These are phyloP conservation scores for Epizoanthus illoricatus DNA, from an alignment of 92 coral and sea anemone genomes.

Conservation along the genomic window DNA sequence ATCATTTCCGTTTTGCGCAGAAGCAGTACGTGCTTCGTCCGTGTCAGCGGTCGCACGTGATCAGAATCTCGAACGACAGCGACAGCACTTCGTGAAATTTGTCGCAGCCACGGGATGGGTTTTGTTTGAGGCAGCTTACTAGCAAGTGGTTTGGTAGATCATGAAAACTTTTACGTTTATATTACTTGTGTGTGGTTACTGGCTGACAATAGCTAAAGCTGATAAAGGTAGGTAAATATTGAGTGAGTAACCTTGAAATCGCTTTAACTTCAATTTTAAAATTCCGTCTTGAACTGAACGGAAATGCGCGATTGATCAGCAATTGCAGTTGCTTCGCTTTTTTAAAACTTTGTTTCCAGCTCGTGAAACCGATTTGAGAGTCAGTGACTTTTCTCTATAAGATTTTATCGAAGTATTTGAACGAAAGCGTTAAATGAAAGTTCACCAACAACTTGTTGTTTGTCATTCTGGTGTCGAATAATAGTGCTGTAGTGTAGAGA, in stretches of 20 bases:
- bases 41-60: slow-evolving; percentile 28
- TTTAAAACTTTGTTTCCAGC: background rate
- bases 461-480: slow-evolving; percentile 26
- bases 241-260: slow-evolving; percentile 18
- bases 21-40: slow-evolving; percentile 1
- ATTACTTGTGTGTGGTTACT: slow-evolving; percentile 17
- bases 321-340: background rate
- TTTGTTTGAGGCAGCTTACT: background rate
- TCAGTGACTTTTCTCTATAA: background rate
- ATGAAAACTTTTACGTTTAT: background rate
- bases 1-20: slow-evolving; percentile 46
- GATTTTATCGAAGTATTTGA: slow-evolving; percentile 1
- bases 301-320: slow-evolving; percentile 18
- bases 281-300: background rate
- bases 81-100: no score
- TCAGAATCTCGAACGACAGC: background rate
- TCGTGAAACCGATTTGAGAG: background rate
- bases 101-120: slow-evolving; percentile 2
- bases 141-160: background rate
- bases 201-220: background rate
- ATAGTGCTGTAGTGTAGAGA: slow-evolving; percentile 11
- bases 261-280: slow-evolving; percentile 22
- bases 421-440: slow-evolving; percentile 36
- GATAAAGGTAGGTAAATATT: slow-evolving; percentile 33
- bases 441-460: slow-evolving; percentile 25